Conservation (phyloP, 2,888 invertebrate species). For the Acrobasis suavella region DNA sequence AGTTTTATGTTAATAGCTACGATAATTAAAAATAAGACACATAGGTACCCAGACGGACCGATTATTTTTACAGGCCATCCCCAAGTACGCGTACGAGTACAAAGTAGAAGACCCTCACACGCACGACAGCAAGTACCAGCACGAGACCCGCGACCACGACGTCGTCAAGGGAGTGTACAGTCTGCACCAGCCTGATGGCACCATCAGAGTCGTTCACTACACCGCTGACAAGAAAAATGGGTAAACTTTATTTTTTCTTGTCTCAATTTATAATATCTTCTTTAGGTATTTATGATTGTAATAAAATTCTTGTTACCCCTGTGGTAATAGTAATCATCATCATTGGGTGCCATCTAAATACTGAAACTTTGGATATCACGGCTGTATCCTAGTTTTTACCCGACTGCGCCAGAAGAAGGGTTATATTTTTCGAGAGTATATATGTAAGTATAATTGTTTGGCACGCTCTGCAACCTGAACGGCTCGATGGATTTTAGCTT, state of each 20-base stretch:
- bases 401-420: too few relatives aligned
- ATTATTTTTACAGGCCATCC: constrained; percentile 38
- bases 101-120: constrained; percentile 56
- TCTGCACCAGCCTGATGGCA: constrained; percentile 62
- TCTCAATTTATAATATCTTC: not conserved
- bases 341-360: too few relatives aligned
- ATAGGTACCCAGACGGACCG: not conserved
- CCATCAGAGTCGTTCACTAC: constrained; percentile 66
- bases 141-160: constrained; percentile 60
- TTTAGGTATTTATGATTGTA: not conserved
- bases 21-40: too few relatives aligned
- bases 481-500: too few relatives aligned
- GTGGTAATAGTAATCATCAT: not conserved
- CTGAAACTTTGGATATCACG: too few relatives aligned
- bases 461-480: too few relatives aligned
- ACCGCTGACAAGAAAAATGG: constrained; percentile 50
- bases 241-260: constrained; percentile 4
- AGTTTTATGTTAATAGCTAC: too few relatives aligned
- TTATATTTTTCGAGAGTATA: too few relatives aligned
- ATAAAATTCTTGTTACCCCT: too few relatives aligned
- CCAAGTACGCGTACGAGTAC: constrained; percentile 36
- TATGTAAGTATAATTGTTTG: too few relatives aligned
- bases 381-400: too few relatives aligned
- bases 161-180: constrained; percentile 45
- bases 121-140: constrained; percentile 59